Evolutionary conservation across 2,113 vertebrate species (phyloP).

Genomic region (Phycodurus eques): DNA sequence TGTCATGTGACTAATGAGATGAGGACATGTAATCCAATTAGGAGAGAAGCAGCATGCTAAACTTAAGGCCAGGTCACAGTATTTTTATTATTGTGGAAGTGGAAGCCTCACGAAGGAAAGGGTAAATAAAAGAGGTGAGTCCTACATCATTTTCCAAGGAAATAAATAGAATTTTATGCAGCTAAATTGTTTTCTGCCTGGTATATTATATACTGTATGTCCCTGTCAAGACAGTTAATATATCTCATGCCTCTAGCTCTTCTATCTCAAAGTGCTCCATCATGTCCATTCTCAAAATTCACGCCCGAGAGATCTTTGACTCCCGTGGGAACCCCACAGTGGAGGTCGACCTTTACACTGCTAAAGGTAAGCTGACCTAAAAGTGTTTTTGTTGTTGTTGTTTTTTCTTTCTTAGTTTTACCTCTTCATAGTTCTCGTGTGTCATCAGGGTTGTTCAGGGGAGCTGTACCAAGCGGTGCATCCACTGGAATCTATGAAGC

Average conservation of each 20-base stretch:
- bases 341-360: conserved; percentile 89
- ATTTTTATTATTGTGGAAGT: conserved; percentile 32
- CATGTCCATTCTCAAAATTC: conserved; percentile 90
- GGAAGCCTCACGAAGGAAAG: conserved; percentile 21
- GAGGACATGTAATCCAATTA: conserved; percentile 63
- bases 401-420: too few species aligned
- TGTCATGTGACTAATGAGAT: conserved; percentile 59
- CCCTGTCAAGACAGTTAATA: neutral
- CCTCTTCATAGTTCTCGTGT: neutral
- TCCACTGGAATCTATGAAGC: conserved; percentile 97
- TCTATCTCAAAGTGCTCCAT: conserved; percentile 65
- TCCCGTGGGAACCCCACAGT: conserved; percentile 97
- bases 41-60: conserved; percentile 39
- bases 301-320: conserved; percentile 91
- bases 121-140: conserved; percentile 15
- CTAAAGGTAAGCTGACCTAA: conserved; percentile 76
- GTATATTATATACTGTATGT: neutral
- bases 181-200: neutral
- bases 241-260: conserved; percentile 7
- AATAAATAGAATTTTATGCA: neutral
- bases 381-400: neutral
- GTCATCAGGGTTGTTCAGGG: conserved; percentile 86
- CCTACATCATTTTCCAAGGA: neutral
- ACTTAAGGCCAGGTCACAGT: conserved; percentile 55
- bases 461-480: conserved; percentile 93